These are phyloP conservation scores for Ophion obscuratus DNA, from an alignment of 2,888 invertebrate genomes.

Conservation along the genomic window DNA sequence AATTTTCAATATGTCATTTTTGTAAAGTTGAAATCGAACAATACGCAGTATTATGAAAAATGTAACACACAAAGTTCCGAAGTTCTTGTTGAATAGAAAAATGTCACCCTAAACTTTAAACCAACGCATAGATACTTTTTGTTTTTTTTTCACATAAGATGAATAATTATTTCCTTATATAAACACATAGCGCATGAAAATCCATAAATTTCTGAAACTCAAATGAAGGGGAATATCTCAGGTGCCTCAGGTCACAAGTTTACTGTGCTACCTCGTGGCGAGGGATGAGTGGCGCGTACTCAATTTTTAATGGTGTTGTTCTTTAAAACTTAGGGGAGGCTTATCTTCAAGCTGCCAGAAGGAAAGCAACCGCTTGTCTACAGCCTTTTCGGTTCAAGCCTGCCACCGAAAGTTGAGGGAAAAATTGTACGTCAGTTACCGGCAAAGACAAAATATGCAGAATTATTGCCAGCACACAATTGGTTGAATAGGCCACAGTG, in stretches of 20 bases:
- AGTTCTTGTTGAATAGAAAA: too few relatives aligned
- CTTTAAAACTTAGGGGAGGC: constrained; percentile 68
- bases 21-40: not conserved
- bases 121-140: not conserved
- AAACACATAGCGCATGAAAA: too few relatives aligned
- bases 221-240: too few relatives aligned
- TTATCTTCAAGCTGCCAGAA: constrained; percentile 71
- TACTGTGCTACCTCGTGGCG: too few relatives aligned
- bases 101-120: not conserved
- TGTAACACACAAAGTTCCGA: too few relatives aligned
- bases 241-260: too few relatives aligned
- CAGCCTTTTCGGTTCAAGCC: constrained; percentile 70
- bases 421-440: constrained; percentile 73
- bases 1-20: not conserved
- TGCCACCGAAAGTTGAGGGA: constrained; percentile 61
- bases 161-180: too few relatives aligned
- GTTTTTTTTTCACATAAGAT: too few relatives aligned
- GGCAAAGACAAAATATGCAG: constrained; percentile 74
- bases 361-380: constrained; percentile 70
- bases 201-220: too few relatives aligned
- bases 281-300: not conserved
- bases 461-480: constrained; percentile 74
- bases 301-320: not conserved
- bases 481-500: constrained; percentile 70
- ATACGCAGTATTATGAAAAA: too few relatives aligned